phyloP scores from a whole-genome alignment of 2,888 invertebrate genomes.

The Phaonia tiefii region DNA sequence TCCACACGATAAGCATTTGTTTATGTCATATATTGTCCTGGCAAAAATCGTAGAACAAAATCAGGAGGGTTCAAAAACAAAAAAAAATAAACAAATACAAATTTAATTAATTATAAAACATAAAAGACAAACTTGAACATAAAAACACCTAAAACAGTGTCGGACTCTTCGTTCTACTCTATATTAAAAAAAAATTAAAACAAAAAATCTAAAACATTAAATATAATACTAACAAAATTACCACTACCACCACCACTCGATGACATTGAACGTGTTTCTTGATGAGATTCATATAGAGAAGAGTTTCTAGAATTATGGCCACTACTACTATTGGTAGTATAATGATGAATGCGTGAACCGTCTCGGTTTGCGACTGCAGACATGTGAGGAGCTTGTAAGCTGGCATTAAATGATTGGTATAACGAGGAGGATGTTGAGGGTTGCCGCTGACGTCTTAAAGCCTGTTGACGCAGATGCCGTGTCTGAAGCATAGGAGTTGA shows the following conservation, averaged over 20 bases:
- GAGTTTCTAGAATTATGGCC: constrained; percentile 39
- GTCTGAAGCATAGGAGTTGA: constrained; percentile 73
- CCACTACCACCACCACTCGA: constrained; percentile 37
- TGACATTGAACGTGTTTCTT: constrained; percentile 53
- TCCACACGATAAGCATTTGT: no score
- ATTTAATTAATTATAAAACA: constrained; percentile 28
- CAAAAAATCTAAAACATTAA: constrained; percentile 80
- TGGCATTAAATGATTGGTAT: constrained; percentile 72
- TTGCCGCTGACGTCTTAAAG: constrained; percentile 65
- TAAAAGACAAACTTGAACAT: constrained; percentile 26
- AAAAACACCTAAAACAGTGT: constrained; percentile 55
- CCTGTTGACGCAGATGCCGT: constrained; percentile 68
- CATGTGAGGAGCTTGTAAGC: constrained; percentile 61
- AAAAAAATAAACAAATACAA: no score
- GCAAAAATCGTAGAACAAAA: constrained; percentile 55
- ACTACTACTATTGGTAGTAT: constrained; percentile 21
- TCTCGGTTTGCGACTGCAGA: constrained; percentile 46
- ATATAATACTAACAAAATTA: constrained; percentile 79
- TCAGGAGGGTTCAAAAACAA: no score
- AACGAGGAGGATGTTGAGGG: constrained; percentile 57
- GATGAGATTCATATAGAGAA: constrained; percentile 29
- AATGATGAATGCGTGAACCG: constrained; percentile 37
- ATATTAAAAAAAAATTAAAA: no score
- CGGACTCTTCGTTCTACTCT: constrained; percentile 7
- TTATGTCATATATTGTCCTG: constrained; percentile 41